Percentiles rank a stretch among this genome's conserved stretches.
phyloP scores from a whole-genome alignment of 2,888 invertebrate species.

The Drosophila greeni region DNA sequence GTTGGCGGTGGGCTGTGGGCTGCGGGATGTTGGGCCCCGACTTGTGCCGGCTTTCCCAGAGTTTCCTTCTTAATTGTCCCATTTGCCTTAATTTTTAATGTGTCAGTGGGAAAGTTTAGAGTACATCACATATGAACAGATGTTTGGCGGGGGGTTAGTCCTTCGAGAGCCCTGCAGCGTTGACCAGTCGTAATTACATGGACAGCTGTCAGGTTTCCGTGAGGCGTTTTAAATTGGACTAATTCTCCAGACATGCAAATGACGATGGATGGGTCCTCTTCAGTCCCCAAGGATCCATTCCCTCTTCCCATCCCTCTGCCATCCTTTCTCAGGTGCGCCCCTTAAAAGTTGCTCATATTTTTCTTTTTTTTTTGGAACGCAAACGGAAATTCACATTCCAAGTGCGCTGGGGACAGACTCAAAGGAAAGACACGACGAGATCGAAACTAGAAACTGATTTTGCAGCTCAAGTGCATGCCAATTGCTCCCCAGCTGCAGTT shows the following conservation, averaged over 20 bases:
- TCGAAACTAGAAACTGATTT: conserved; percentile 31
- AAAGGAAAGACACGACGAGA: conserved; percentile 14
- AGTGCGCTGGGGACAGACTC: conserved; percentile 8
- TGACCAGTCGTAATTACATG: conserved; percentile 32
- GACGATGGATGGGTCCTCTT: conserved; percentile 14
- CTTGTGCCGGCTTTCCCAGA: conserved; percentile 24
- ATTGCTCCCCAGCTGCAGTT: conserved; percentile 32
- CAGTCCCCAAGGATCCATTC: conserved; percentile 5
- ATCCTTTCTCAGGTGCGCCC: conserved; percentile 1
- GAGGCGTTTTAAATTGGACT: conserved; percentile 28
- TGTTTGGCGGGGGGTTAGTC: conserved; percentile 19
- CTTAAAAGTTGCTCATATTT: conserved; percentile 21
- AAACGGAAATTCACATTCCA: conserved; percentile 26
- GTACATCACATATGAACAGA: conserved; percentile 40
- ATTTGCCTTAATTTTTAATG: conserved; percentile 65
- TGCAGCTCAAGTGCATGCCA: conserved; percentile 38
- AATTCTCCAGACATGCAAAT: conserved; percentile 33
- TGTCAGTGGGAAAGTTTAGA: conserved; percentile 27
- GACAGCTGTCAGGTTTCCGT: conserved; percentile 36
- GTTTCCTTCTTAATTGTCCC: conserved; percentile 52
- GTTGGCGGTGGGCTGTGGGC: conserved; percentile 5
- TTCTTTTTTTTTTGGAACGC: conserved; percentile 6
- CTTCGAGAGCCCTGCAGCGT: conserved; percentile 12
- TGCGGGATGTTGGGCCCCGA: background rate
- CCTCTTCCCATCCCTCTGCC: background rate